Base-by-base conservation (phyloP, 2,113 vertebrate genomes). In the Phalacrocorax carbo region DNA sequence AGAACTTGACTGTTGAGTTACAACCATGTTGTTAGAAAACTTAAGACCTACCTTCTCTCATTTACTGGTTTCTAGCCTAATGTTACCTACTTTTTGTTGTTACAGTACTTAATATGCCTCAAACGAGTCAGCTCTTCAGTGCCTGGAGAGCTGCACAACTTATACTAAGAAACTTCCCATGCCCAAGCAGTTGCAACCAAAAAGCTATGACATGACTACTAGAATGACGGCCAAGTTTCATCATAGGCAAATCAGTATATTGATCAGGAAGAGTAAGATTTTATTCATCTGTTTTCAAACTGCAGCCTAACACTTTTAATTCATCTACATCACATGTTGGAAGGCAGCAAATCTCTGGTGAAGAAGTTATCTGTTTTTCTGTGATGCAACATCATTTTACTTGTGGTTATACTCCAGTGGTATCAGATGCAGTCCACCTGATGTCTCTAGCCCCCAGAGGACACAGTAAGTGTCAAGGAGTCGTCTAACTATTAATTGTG, bases 371-470 rank as follows among this genome's bases (percentile, higher is more conserved):
- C 68, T 76, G 52, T n/a, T 90, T 82, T 87, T 38, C 68, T 84
- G 16, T 34, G 26, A 79, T 10, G 15, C 15, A 80, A 51, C 71
- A 91, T 29, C 52, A 91, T 62, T 73, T 65, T 79, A 73, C 19
- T 77, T 80, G 77, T 9, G 4, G 26, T 75, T 92, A 21, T 40
- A 73, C 23, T 71, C 79, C 49, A 38, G 51, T 7, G 77, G 93
- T 87, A 94, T 90, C 96, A 97, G 94, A 91, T 94, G 94, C 34
- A 88, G 34, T 38, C 85, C 93, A 95, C 91, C 84, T 96, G 87
- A 93, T 95, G 70, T n/a, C 69, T 93, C 55, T 11, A 65, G 20
- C 4, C 6, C 44, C 38, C 55, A 49, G 13, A 92, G 49, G 44
- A 27, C 9, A 64, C 0, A 2, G 23, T 27, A 3, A 51, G 52